Evolutionary conservation across 2,797 vertebrate species (phyloP).

Genomic region (Sciurus carolinensis): DNA sequence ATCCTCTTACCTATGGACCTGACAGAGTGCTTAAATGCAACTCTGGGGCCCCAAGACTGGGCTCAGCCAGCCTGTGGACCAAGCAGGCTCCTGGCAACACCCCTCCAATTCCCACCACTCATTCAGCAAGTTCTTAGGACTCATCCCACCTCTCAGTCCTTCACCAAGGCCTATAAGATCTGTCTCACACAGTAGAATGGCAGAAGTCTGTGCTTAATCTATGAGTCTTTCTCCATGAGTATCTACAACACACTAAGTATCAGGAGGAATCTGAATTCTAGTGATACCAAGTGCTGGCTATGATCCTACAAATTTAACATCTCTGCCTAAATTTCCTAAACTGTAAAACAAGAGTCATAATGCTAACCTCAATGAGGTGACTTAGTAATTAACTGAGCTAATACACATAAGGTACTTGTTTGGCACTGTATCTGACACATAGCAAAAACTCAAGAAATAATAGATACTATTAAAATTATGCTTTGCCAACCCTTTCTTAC

Average conservation of each 20-base stretch:
- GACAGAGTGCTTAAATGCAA: not conserved
- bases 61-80: not conserved
- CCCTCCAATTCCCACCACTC: not conserved
- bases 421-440: not conserved
- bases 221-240: not conserved
- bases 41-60: not conserved
- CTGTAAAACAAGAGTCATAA: not conserved
- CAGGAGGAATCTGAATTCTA: not conserved
- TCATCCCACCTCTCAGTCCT: not conserved
- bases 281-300: not conserved
- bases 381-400: slow-evolving; percentile 8
- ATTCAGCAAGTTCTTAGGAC: not conserved
- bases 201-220: not conserved
- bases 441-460: slow-evolving; percentile 36
- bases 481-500: not conserved
- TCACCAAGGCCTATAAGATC: not conserved
- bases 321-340: slow-evolving; percentile 14
- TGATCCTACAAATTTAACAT: not conserved
- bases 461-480: not conserved
- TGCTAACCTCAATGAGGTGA: not conserved
- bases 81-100: not conserved
- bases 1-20: not conserved
- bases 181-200: not conserved
- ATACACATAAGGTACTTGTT: not conserved
- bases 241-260: not conserved